Percentiles rank a stretch among this genome's conserved stretches.
Evolutionary conservation across 2,888 invertebrate genomes (phyloP).

Genomic region (Polyommatus icarus): DNA sequence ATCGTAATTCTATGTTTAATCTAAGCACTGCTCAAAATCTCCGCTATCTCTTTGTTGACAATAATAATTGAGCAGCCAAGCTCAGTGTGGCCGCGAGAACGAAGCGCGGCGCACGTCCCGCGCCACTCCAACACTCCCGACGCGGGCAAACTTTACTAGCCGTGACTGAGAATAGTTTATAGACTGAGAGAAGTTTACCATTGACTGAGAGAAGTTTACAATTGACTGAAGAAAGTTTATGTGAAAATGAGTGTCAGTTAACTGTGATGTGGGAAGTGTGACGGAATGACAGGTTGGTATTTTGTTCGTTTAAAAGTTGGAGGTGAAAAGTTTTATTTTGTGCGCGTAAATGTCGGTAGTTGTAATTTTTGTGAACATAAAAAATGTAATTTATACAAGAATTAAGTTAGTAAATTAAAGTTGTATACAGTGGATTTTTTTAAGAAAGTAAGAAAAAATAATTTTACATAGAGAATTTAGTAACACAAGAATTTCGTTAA

Average conservation of each 20-base stretch:
- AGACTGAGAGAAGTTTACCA: background rate
- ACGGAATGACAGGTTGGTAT: slow-evolving; percentile 5
- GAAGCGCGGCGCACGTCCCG: background rate
- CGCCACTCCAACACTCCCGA: background rate
- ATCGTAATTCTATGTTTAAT: background rate
- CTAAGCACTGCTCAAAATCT: background rate
- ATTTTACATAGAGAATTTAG: too few relatives aligned
- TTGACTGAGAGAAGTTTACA: background rate
- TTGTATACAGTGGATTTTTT: too few relatives aligned
- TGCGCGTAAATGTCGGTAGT: too few relatives aligned
- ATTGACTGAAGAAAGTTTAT: background rate
- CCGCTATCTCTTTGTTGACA: slow-evolving; percentile 1
- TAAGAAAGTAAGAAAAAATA: too few relatives aligned
- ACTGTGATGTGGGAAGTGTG: slow-evolving; percentile 7
- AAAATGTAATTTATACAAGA: too few relatives aligned
- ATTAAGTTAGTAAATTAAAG: too few relatives aligned
- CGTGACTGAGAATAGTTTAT: background rate
- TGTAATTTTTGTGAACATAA: too few relatives aligned
- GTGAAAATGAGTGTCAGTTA: slow-evolving; percentile 13
- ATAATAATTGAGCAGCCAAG: slow-evolving; percentile 1
- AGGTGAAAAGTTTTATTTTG: background rate
- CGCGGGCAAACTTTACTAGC: background rate
- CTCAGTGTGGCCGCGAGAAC: background rate
- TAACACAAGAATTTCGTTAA: too few relatives aligned
- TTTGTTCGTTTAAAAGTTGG: background rate